These are phyloP conservation scores for Notospermus geniculatus DNA, from an alignment of 1,140 invertebrate species.

Conservation along the genomic window DNA sequence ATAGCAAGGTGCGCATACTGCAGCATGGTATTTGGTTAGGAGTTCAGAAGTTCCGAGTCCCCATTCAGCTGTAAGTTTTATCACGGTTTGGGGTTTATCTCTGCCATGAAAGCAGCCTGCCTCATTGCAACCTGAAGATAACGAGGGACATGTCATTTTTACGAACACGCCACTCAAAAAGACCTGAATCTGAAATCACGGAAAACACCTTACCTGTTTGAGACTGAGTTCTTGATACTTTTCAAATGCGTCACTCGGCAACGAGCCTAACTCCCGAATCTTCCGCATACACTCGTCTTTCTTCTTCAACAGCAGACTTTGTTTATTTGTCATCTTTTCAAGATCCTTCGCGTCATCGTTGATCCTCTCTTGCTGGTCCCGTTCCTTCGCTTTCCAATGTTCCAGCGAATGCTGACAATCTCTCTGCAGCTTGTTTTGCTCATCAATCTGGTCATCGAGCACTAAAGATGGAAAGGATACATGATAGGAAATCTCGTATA, in stretches of 20 bases:
- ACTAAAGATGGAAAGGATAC: conserved; percentile 51
- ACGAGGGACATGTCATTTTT: neutral
- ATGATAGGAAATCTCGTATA: too few relatives aligned
- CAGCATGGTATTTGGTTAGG: too few relatives aligned
- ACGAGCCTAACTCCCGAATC: conserved; percentile 85
- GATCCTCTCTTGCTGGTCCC: conserved; percentile 92
- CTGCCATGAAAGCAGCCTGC: too few relatives aligned
- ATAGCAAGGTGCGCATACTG: too few relatives aligned
- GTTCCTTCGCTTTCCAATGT: conserved; percentile 67
- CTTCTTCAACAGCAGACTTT: conserved; percentile 89
- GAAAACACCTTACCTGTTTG: conserved; percentile 67
- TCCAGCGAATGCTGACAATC: conserved; percentile 54
- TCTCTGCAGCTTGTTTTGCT: conserved; percentile 57
- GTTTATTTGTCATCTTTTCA: conserved; percentile 94
- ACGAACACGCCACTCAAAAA: neutral
- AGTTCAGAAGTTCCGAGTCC: too few relatives aligned
- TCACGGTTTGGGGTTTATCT: too few relatives aligned
- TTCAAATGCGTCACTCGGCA: conserved; percentile 89
- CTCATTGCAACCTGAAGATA: too few relatives aligned
- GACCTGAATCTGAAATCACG: too few relatives aligned
- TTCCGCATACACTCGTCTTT: conserved; percentile 91
- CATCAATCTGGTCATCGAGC: conserved; percentile 76
- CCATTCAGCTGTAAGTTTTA: too few relatives aligned
- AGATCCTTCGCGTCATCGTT: conserved; percentile 95
- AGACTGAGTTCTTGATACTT: conserved; percentile 85